phyloP scores from a whole-genome alignment of 2,113 vertebrate species.

The Petromus typicus region DNA sequence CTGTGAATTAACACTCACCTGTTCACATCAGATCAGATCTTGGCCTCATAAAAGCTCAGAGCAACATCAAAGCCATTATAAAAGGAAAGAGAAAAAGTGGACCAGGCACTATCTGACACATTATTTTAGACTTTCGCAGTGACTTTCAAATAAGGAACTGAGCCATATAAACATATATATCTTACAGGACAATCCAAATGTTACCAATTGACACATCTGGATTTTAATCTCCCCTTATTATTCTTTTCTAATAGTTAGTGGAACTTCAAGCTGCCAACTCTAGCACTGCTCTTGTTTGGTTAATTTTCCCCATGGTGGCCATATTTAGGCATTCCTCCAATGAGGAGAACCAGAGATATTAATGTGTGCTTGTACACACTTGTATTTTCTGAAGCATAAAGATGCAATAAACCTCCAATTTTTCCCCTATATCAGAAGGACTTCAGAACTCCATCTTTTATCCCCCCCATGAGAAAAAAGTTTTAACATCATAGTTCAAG shows the following conservation, averaged over 20 bases:
- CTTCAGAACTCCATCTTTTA: constrained; percentile 45
- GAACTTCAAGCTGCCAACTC: background rate
- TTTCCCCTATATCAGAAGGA: constrained; percentile 7
- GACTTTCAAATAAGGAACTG: constrained; percentile 47
- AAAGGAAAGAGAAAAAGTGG: constrained; percentile 14
- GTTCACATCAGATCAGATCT: background rate
- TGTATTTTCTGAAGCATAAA: constrained; percentile 27
- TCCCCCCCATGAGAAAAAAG: constrained; percentile 50
- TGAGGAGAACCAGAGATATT: background rate
- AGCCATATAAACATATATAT: background rate
- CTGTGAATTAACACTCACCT: constrained; percentile 43
- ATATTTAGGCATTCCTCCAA: background rate
- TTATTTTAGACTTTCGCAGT: constrained; percentile 26
- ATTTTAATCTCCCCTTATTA: background rate
- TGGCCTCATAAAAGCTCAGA: constrained; percentile 35
- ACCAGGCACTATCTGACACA: constrained; percentile 4
- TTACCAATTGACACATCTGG: background rate
- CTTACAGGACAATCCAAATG: background rate
- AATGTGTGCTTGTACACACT: constrained; percentile 10
- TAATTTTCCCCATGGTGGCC: background rate
- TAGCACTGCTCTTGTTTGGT: background rate
- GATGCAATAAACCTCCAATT: constrained; percentile 16
- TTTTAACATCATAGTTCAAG: constrained; percentile 1
- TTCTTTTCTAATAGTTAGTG: constrained; percentile 9
- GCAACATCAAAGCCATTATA: constrained; percentile 68